A percentile compares a stretch with the other conserved stretches of the same genome.
These are phyloP conservation scores for Coecobrya sp. DNA, from an alignment of 2,888 invertebrate genomes.

Conservation along the genomic window DNA sequence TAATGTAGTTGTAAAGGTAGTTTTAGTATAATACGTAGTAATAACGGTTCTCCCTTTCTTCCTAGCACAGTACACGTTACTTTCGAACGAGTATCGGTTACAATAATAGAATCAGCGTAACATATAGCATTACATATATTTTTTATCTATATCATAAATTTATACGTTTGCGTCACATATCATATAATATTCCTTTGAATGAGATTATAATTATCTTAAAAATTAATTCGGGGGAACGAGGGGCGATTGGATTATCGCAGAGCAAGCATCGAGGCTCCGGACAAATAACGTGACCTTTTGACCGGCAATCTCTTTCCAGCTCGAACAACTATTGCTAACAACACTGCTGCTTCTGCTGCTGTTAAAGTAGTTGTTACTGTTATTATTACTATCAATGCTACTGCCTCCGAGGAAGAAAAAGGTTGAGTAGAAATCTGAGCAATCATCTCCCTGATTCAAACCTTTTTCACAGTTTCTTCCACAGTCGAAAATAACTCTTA, in stretches of 20 bases:
- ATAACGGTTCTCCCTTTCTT: not conserved
- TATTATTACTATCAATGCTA: conserved; percentile 54
- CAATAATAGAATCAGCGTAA: conserved; percentile 33
- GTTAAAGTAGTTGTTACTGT: not conserved
- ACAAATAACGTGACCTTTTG: conserved; percentile 84
- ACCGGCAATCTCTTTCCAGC: conserved; percentile 84
- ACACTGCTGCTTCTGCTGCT: conserved; percentile 49
- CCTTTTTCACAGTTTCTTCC: conserved; percentile 82
- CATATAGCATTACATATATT: not conserved
- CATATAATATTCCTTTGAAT: conserved; percentile 27
- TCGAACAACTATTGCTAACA: conserved; percentile 77
- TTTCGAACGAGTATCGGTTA: not conserved
- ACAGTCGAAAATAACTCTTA: conserved; percentile 84
- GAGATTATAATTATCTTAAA: conserved; percentile 48
- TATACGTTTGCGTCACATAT: conserved; percentile 25
- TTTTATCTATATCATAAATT: not conserved
- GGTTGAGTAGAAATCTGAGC: conserved; percentile 80
- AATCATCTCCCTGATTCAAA: conserved; percentile 81
- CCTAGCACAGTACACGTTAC: not conserved
- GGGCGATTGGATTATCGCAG: conserved; percentile 85
- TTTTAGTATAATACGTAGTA: no score
- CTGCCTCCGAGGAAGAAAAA: conserved; percentile 64
- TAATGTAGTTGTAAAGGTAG: conserved; percentile 1
- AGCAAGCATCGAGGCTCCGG: conserved; percentile 84
- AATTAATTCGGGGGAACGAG: conserved; percentile 85